Base-by-base conservation (phyloP, 2,113 vertebrate species). In the Hyperopisus bebe region DNA sequence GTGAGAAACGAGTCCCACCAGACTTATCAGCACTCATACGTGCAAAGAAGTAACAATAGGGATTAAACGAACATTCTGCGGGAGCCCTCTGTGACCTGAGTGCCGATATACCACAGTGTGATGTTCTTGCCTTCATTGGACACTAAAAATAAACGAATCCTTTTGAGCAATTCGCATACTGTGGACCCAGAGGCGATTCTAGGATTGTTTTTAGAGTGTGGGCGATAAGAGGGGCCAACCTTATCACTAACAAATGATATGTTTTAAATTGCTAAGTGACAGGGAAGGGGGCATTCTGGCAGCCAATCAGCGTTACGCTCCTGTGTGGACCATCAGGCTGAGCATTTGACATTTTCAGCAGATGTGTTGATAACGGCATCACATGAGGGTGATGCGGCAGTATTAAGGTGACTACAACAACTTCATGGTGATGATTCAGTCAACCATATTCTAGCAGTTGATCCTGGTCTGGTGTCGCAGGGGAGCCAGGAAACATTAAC, bases 1-100 rank as follows among this genome's bases (percentile, higher is more conserved):
- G 90, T 95, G 94, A 95, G 93, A 95, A 95, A 95, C 66, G 92
- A 94, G 91, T 93, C 90, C 89, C 91, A 85, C 89, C 91, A 90
- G 91, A 93, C 92, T 94, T 93, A 93, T 93, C 92, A 66, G 91
- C 84, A 92, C 90, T 88, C 89, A 93, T 94, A 92, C 85, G 70
- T 92, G 93, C 92, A 91, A 91, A 90, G 88, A 66, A 88, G 90
- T 88, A 93, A 92, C 87, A 93, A 27, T 70, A 10, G 1, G 9
- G n/a, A 70, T 70, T 31, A 31, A 70, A 31, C 91, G 91, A 86
- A 91, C 39, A 91, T 92, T 91, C 88, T 86, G 83, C 77, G 39
- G 53, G 86, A 88, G 90, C 80, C 15, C n/a, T 95, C 93, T 94
- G 92, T 92, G 93, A 91, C 90, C 91, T 46, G 85, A 24, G 89